These are phyloP conservation scores for Exephanes ischioxanthus DNA, from an alignment of 2,888 invertebrate genomes.

Conservation along the genomic window DNA sequence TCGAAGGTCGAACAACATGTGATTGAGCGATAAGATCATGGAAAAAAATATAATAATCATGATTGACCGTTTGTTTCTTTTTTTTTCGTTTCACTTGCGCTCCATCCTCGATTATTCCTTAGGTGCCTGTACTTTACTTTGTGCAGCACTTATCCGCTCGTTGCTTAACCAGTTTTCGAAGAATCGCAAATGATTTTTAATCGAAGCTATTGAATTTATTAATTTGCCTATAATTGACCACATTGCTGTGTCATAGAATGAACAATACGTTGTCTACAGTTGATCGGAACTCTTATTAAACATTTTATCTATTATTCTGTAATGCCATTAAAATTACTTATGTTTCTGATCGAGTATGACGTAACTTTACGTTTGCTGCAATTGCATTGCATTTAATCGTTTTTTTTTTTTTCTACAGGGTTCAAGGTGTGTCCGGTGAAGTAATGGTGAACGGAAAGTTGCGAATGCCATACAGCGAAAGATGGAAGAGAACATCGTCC, in stretches of 20 bases:
- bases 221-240: neutral
- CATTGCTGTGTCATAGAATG: neutral
- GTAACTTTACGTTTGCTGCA: neutral
- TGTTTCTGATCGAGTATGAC: neutral
- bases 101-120: constrained; percentile 1
- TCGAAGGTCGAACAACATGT: constrained; percentile 6
- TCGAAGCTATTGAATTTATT: neutral
- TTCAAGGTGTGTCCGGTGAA: constrained; percentile 90
- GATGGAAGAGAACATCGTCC: constrained; percentile 91
- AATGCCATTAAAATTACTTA: neutral
- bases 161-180: neutral
- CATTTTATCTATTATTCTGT: neutral
- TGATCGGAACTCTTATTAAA: neutral
- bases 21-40: constrained; percentile 1
- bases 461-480: constrained; percentile 87
- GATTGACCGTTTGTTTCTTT: neutral
- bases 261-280: neutral
- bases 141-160: neutral
- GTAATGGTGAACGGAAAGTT: constrained; percentile 90
- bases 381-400: neutral
- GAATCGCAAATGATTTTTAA: neutral
- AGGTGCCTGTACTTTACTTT: neutral
- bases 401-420: constrained; percentile 84
- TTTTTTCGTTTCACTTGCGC: neutral
- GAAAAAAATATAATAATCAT: constrained; percentile 3